Percentiles rank a stretch among this genome's conserved stretches.
Evolutionary conservation across 2,113 vertebrate genomes (phyloP).

Genomic region (Rutilus rutilus): DNA sequence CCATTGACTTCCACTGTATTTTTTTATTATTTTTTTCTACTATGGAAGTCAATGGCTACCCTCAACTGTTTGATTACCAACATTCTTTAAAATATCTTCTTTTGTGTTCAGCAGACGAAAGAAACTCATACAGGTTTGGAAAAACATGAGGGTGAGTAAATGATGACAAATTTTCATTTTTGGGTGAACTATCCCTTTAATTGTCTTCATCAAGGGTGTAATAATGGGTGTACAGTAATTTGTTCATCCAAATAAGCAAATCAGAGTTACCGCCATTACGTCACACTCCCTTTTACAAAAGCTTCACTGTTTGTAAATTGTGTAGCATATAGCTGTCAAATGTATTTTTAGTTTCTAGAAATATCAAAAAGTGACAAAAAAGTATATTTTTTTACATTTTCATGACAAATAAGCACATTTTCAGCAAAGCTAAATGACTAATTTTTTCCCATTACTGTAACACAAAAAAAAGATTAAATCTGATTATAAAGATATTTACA

Average conservation of each 20-base stretch:
- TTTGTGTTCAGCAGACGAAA: no score
- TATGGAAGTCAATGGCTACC: no score
- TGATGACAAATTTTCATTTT: no score
- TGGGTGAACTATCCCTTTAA: background rate
- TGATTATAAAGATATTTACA: background rate
- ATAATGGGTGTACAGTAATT: background rate
- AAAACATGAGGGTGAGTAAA: no score
- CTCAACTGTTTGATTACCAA: no score
- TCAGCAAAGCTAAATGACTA: background rate
- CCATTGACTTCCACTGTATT: no score
- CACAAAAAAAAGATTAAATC: background rate
- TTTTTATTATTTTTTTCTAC: no score
- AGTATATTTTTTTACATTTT: background rate
- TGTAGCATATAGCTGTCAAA: background rate
- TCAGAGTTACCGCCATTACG: background rate
- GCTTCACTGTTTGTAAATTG: background rate
- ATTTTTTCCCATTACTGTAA: background rate
- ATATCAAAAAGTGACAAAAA: no score
- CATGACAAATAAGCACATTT: background rate
- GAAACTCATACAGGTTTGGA: no score
- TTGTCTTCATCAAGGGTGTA: background rate
- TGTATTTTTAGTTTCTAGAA: background rate
- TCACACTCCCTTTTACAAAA: background rate
- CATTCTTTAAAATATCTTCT: no score
- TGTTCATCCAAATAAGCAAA: background rate